Base-by-base conservation (phyloP, 2,888 invertebrate genomes). In the Cabera pusaria region DNA sequence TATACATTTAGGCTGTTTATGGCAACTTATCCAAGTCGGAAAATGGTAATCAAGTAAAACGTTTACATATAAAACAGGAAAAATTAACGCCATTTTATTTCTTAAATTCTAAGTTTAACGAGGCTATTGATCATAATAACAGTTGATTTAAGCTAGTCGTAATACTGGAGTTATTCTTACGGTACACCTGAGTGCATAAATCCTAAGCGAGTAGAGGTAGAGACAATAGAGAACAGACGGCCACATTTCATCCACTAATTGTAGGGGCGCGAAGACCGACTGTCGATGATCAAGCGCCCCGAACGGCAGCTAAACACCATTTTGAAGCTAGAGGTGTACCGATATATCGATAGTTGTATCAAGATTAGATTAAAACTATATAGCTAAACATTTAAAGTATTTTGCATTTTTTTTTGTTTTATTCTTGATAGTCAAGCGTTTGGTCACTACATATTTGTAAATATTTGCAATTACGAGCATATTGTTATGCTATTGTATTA, bases 191-290 rank as follows among this genome's bases (percentile, higher is more conserved):
- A 50, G 49, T 48, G 51, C 55, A 31, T 51, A 59, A 56, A 56
- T 59, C 56, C 57, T 64, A 59, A 56, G 55, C 54, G 54, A 59
- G 55, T 56, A 56, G 58, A 56, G 59, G 62, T 61, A 60, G 37
- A 69, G 60, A 72, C 71, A 77, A 73, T 73, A 73, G 73, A 60
- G 58, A 63, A 65, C 65, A 53, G 57, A 60, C 59, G 65, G 64
- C 69, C 65, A 76, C 75, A 79, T 74, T 77, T 79, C 72, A 79
- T 73, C 64, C 64, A 59, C 64, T 80, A 78, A 80, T 80, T 79
- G 76, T 64, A 70, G 68, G 69, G 75, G 65, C 63, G 68, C 64
- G 62, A 58, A 59, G 59, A 58, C 50, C 52, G 63, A 53, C 62
- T 56, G 61, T 58, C 67, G 62, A 68, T 64, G 67, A 64, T 66